Percentiles rank a stretch among this genome's conserved stretches.
Evolutionary conservation across 2,113 vertebrate genomes (phyloP).

Genomic region (Spea multiplicata): DNA sequence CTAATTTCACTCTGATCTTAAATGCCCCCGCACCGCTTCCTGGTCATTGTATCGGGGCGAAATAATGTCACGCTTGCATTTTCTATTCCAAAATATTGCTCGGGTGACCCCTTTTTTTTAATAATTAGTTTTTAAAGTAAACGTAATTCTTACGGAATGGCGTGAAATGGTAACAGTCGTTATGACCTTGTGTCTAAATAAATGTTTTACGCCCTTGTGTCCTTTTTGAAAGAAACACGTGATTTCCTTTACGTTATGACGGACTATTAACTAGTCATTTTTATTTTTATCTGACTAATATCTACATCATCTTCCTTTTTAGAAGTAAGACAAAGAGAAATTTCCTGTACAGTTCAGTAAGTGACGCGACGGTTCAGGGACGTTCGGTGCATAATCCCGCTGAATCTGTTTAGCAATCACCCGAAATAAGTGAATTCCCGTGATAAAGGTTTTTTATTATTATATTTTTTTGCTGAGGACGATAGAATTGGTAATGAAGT

Average conservation of each 20-base stretch:
- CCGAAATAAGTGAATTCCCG: not conserved
- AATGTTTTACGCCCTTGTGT: not conserved
- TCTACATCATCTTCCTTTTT: slow-evolving; percentile 31
- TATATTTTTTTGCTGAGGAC: not conserved
- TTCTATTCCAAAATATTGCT: not conserved
- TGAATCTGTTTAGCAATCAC: not conserved
- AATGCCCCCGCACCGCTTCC: slow-evolving; percentile 10
- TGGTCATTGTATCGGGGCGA: slow-evolving; percentile 4
- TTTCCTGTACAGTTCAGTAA: slow-evolving; percentile 15
- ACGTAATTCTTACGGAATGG: no score
- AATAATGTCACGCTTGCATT: slow-evolving; percentile 18
- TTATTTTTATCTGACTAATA: slow-evolving; percentile 38
- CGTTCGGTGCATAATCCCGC: not conserved
- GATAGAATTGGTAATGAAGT: not conserved
- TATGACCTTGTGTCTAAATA: not conserved
- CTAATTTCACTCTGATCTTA: slow-evolving; percentile 27
- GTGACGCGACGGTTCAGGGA: slow-evolving; percentile 16
- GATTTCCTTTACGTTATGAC: slow-evolving; percentile 17
- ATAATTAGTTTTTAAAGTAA: no score
- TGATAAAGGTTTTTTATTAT: not conserved
- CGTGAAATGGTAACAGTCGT: no score
- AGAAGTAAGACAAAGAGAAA: slow-evolving; percentile 6
- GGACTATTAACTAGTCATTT: slow-evolving; percentile 8
- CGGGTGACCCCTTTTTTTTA: no score
- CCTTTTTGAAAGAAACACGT: not conserved